phyloP scores from a whole-genome alignment of 2,113 vertebrate genomes.

The Smithornis capensis region DNA sequence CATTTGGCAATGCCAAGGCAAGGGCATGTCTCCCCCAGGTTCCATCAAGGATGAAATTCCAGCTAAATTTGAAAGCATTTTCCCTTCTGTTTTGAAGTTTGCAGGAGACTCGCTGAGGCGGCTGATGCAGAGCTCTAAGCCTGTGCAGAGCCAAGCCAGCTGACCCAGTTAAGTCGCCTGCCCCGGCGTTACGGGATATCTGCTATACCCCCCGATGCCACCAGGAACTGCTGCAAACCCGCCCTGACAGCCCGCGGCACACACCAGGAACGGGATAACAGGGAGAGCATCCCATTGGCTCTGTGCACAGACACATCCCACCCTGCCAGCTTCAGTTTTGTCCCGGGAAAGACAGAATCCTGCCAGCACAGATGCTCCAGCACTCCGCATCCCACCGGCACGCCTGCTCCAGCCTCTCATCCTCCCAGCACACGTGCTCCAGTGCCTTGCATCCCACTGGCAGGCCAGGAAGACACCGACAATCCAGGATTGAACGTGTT shows the following conservation, averaged over 20 bases:
- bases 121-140: not conserved
- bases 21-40: accelerated
- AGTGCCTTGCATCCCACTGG: not conserved
- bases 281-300: not conserved
- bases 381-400: not conserved
- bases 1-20: accelerated
- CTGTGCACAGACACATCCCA: accelerated
- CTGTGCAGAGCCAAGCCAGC: not conserved
- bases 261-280: accelerated
- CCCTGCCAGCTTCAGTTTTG: not conserved
- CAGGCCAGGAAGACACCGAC: not conserved
- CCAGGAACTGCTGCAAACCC: not conserved
- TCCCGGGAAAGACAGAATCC: not conserved
- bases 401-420: accelerated
- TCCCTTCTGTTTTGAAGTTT: not conserved
- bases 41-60: not conserved
- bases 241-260: not conserved
- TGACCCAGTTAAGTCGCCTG: slow-evolving; percentile 67
- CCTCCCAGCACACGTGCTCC: accelerated
- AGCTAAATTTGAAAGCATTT: not conserved
- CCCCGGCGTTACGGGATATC: not conserved
- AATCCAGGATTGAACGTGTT: not conserved
- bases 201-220: not conserved
- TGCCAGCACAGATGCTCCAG: not conserved
- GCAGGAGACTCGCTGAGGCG: not conserved